phyloP scores from a whole-genome alignment of 2,113 vertebrate species.

The Progne subis region DNA sequence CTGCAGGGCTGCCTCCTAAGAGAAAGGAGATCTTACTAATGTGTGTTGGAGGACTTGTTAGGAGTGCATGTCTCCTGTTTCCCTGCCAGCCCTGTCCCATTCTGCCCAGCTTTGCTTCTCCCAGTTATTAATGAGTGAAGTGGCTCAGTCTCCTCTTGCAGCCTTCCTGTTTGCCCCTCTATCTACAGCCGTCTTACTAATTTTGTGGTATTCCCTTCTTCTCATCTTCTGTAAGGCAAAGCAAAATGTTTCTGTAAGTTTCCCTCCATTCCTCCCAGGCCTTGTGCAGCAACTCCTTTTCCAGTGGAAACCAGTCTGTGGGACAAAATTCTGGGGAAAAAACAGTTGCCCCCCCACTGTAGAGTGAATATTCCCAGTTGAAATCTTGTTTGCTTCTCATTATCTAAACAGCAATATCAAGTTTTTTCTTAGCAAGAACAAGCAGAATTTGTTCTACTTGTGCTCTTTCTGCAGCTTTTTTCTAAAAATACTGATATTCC shows the following conservation, averaged over 20 bases:
- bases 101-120: background rate
- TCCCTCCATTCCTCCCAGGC: background rate
- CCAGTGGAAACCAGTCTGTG: background rate
- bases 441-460: background rate
- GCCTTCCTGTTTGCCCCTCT: background rate
- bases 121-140: background rate
- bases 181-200: background rate
- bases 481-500: background rate
- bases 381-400: background rate
- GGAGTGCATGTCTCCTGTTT: background rate
- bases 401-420: background rate
- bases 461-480: background rate
- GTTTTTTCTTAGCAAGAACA: background rate
- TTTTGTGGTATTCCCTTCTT: background rate
- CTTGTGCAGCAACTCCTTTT: background rate
- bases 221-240: background rate
- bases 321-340: background rate
- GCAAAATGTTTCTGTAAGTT: background rate
- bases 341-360: rapidly evolving
- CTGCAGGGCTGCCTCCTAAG: background rate
- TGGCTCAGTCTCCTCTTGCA: background rate
- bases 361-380: background rate
- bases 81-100: background rate
- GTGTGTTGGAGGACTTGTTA: background rate
- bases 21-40: background rate